Base-by-base conservation (phyloP, 1,140 invertebrate species). In the Dryas iulia region DNA sequence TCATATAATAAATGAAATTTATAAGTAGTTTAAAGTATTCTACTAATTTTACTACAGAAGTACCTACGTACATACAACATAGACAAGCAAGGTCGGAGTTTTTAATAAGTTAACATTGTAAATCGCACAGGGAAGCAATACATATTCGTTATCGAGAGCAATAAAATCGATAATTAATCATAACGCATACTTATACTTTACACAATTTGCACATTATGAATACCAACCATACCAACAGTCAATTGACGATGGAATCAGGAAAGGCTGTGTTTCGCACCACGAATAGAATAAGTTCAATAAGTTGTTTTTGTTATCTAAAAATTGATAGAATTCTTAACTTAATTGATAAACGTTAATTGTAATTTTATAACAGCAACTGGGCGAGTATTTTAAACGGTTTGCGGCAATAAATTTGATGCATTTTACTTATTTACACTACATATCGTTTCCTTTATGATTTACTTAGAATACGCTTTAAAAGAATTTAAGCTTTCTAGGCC, bases 191-290 rank as follows among this genome's bases (percentile, higher is more conserved):
- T 61, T 65, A 30, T 47, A 58, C 10, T 39, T 59, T 33, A 52
- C 52, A 64, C 56, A 62, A 64, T 64, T 59, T 56, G 23, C 35
- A 33, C 54, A 54, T 26, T 25, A 33, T 23, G 62, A 70, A 70
- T 70, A 30, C 62, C 68, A 18, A 14, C 18, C 61, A 65, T 70
- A 56, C 61, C 61, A 64, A 58, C 60, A 59, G 23, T 64, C 61
- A 56, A 33, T 56, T 63, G 52, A 54, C 57, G 53, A 59, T 65
- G 68, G 68, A 70, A 70, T 70, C 61, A 70, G 68, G 68, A 70
- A 70, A 70, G 54, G 59, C 25, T 33, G 65, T 59, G 39, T 61
- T 68, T 57, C 53, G 25, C 39, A 24, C 21, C 12, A 11, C n/a
- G 23, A 54, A 59, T 69, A 62, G 33, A 52, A 53, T 52, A 23